These are phyloP conservation scores for Lepidurus couesii DNA, from an alignment of 1,140 invertebrate species.

Conservation along the genomic window DNA sequence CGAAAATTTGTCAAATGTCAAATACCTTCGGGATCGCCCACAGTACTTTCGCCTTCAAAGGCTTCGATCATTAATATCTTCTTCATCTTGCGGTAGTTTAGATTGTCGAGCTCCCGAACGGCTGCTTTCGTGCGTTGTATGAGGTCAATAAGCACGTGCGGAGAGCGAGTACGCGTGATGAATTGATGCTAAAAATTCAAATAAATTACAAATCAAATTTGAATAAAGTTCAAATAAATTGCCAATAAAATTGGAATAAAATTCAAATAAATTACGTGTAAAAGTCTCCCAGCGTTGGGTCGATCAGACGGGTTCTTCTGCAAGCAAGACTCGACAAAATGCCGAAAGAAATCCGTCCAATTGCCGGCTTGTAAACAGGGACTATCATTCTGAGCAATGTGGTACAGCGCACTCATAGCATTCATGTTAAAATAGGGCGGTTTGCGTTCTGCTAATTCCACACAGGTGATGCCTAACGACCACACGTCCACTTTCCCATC, in stretches of 20 bases:
- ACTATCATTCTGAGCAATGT: constrained; percentile 99
- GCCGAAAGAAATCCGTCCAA: constrained; percentile 86
- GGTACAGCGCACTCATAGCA: constrained; percentile 98
- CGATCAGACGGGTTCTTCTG: constrained; percentile 89
- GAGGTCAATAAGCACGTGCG: constrained; percentile 84
- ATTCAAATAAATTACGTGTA: constrained; percentile 47
- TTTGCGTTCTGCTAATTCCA: constrained; percentile 97
- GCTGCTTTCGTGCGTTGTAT: constrained; percentile 96
- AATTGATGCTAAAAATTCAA: constrained; percentile 64
- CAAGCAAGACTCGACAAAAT: constrained; percentile 93
- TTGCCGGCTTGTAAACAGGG: constrained; percentile 73
- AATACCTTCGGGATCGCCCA: constrained; percentile 63
- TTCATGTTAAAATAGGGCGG: constrained; percentile 99
- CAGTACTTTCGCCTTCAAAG: constrained; percentile 77
- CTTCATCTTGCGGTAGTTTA: constrained; percentile 98
- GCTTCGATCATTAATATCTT: constrained; percentile 94
- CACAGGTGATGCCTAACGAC: constrained; percentile 93
- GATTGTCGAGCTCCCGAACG: constrained; percentile 94
- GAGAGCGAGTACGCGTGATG: constrained; percentile 71
- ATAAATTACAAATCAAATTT: constrained; percentile 27
- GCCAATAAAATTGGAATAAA: constrained; percentile 11
- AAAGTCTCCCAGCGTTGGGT: constrained; percentile 73
- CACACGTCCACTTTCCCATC: constrained; percentile 94
- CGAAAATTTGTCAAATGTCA: constrained; percentile 35
- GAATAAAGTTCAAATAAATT: neutral